phyloP scores from a whole-genome alignment of 2,113 vertebrate genomes.

The Sciurus niger region DNA sequence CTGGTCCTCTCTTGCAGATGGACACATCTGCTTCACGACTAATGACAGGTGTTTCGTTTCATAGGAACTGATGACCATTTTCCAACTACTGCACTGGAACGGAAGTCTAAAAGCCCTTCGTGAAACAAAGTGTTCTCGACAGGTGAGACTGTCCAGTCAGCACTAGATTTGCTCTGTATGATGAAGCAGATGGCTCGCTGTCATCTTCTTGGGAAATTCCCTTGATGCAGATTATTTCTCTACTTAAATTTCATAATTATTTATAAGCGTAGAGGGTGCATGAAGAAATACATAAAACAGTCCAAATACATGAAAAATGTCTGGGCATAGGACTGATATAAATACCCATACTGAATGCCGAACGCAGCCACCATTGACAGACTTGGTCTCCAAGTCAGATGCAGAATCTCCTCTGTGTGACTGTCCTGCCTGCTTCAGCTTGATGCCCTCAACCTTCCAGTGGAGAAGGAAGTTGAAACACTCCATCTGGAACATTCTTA shows the following conservation, averaged over 20 bases:
- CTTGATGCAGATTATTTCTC: background rate
- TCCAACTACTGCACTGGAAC: slow-evolving; percentile 95
- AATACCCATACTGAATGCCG: background rate
- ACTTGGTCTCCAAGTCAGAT: background rate
- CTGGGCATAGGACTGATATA: background rate
- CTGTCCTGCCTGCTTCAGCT: background rate
- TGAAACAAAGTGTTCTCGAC: slow-evolving; percentile 92
- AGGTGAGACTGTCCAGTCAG: slow-evolving; percentile 86
- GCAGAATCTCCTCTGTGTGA: background rate
- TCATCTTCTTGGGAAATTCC: background rate
- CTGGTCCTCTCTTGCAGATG: background rate
- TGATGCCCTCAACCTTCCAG: background rate
- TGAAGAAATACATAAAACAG: background rate
- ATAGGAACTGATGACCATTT: slow-evolving; percentile 94
- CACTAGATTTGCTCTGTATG: background rate
- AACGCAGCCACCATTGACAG: background rate
- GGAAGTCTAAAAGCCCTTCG: slow-evolving; percentile 92
- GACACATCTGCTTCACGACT: background rate
- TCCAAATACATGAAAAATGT: background rate
- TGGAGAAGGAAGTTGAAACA: background rate
- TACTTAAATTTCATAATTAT: background rate
- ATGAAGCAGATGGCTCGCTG: background rate
- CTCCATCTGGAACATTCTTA: background rate
- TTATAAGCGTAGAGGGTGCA: background rate
- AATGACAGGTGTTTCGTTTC: slow-evolving; percentile 69